Base-by-base conservation (phyloP, 2,888 invertebrate genomes). In the Diloba caeruleocephala region DNA sequence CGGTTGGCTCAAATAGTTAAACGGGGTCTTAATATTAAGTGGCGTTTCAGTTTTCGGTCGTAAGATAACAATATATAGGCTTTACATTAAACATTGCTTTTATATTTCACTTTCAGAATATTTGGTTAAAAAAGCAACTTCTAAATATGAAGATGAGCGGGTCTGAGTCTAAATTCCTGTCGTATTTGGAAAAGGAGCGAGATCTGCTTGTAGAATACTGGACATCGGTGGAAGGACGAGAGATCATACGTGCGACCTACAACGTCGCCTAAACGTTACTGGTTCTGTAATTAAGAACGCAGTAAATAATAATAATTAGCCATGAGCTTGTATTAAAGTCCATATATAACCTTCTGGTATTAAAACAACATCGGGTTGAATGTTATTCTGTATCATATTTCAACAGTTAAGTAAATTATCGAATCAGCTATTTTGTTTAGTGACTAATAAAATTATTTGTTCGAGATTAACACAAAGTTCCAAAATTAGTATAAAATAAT, bases 211-310 rank as follows among this genome's bases (percentile, higher is more conserved):
- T 95, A 3, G 94, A 96, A 62, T 96, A 96, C 76, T 98, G 97
- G 97, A 94, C 94, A 57, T 96, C 96, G 1, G 79, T 90, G 0
- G 96, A 96, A 74, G 97, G 97, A 69, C 96, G 96, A 81, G 93
- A 86, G 43, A 52, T 82, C 34, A 61, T 91, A 19, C 82, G 86
- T 43, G 79, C 83, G 3, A 31, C 39, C 15, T 64, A 72, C 45
- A 59, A 49, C 31, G 39, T 36, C 53, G 39, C 38, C 51, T 71
- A 67, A 58, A 43, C 12, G 14, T 33, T 8, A 28, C 10, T 25
- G 10, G 21, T 25, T 44, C n/a, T 25, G 17, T 37, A 45, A 26
- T 9, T 25, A 3, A 15, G 34, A 10, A 2, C 4, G 15, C 15
- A 17, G 14, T 15, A 26, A 48, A 48, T 31, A 5, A 38, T 21